These are phyloP conservation scores for Glandiceps talaboti DNA, from an alignment of 53 echinoderm and acorn worm species.

Conservation along the genomic window DNA sequence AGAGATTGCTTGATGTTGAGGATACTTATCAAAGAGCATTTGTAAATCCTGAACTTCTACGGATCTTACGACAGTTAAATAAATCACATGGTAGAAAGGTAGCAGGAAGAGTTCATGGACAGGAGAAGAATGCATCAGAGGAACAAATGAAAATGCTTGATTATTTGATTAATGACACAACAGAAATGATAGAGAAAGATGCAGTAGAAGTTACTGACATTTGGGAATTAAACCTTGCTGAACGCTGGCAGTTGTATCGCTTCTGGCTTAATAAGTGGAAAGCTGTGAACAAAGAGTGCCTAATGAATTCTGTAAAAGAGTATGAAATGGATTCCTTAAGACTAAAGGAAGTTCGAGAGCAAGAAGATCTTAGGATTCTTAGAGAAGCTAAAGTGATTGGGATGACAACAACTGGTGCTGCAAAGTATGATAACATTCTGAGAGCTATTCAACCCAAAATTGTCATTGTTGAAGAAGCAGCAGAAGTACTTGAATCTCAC, in stretches of 20 bases:
- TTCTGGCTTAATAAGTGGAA: conserved; percentile 20
- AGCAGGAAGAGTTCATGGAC: not conserved
- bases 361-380: conserved; percentile 7
- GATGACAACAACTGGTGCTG: conserved; percentile 11
- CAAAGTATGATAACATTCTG: not conserved
- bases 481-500: conserved; percentile 91
- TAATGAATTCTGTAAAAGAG: not conserved
- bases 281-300: not conserved
- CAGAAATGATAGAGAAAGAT: conserved; percentile 28
- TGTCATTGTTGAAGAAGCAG: conserved; percentile 80
- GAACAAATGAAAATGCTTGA: not conserved
- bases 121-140: not conserved
- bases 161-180: not conserved
- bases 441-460: not conserved
- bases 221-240: conserved; percentile 14
- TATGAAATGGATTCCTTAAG: conserved; percentile 18
- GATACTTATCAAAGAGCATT: not conserved
- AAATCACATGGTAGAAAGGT: not conserved
- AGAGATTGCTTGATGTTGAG: conserved; percentile 10
- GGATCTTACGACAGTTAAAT: not conserved
- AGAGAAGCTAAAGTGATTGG: conserved; percentile 1
- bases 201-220: conserved; percentile 18
- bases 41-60: not conserved
- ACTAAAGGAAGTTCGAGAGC: conserved; percentile 10
- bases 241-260: conserved; percentile 48